Percentiles rank a stretch among this genome's conserved stretches.
Evolutionary conservation across 2,888 invertebrate species (phyloP).

Genomic region (Callosobruchus maculatus): DNA sequence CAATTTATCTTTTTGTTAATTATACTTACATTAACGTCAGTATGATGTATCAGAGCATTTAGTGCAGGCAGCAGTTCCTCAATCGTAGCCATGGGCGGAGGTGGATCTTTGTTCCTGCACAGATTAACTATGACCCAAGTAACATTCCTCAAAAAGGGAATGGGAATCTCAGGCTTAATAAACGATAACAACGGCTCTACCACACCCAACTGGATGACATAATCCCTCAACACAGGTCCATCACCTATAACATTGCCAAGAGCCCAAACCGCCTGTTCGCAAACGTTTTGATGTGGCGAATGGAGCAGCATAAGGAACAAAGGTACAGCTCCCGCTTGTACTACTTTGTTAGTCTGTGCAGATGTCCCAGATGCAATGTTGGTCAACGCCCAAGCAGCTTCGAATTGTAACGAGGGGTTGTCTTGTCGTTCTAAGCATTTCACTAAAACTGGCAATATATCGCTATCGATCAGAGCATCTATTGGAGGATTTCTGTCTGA

Average conservation of each 20-base stretch:
- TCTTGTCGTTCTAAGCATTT: constrained; percentile 82
- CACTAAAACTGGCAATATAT: constrained; percentile 87
- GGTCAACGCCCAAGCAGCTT: constrained; percentile 96
- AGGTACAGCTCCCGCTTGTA: constrained; percentile 92
- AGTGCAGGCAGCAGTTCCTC: constrained; percentile 91
- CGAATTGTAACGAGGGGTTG: constrained; percentile 89
- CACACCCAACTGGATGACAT: constrained; percentile 90
- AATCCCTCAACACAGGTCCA: constrained; percentile 91
- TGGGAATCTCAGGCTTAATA: constrained; percentile 93
- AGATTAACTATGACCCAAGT: constrained; percentile 99
- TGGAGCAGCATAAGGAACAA: constrained; percentile 86
- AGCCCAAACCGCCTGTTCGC: constrained; percentile 99
- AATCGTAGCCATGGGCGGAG: constrained; percentile 87
- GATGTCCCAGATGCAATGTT: constrained; percentile 92
- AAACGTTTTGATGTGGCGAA: constrained; percentile 95
- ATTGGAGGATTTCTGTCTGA: constrained; percentile 99
- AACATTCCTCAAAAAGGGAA: constrained; percentile 94
- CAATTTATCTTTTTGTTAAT: too few species aligned
- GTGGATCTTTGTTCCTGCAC: constrained; percentile 97
- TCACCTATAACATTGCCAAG: constrained; percentile 91
- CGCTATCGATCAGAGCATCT: constrained; percentile 89
- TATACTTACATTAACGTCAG: constrained; percentile 90
- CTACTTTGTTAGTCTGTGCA: constrained; percentile 87
- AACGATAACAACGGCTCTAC: constrained; percentile 91
- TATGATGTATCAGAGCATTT: constrained; percentile 89